These are phyloP conservation scores for Latrodectus hesperus DNA, from an alignment of 2,888 invertebrate genomes.

Conservation along the genomic window DNA sequence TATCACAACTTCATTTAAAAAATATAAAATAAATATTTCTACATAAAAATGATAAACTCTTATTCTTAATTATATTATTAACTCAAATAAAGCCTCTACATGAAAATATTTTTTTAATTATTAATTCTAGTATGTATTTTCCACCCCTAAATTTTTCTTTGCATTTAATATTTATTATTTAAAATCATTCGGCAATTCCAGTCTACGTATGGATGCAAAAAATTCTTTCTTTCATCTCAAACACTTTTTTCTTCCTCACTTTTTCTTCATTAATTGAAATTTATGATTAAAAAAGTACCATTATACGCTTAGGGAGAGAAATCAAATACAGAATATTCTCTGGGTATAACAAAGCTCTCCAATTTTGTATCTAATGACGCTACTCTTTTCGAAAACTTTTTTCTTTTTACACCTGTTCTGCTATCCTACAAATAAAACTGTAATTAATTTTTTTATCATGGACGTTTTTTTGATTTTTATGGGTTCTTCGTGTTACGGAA, in stretches of 20 bases:
- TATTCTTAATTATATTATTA: too few relatives aligned
- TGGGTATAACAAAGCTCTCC: constrained; percentile 42
- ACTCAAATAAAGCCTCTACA: too few relatives aligned
- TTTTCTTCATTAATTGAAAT: not conserved
- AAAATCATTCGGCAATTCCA: too few relatives aligned
- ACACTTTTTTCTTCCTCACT: not conserved
- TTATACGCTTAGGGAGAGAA: constrained; percentile 34
- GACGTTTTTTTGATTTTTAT: constrained; percentile 43
- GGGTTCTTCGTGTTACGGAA: constrained; percentile 45
- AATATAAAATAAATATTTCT: too few relatives aligned
- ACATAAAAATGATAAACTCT: too few relatives aligned
- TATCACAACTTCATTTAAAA: too few relatives aligned
- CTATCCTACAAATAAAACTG: constrained; percentile 52
- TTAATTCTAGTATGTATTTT: too few relatives aligned
- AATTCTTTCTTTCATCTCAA: not conserved
- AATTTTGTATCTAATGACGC: constrained; percentile 46
- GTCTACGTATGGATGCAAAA: too few relatives aligned
- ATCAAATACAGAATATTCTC: constrained; percentile 41
- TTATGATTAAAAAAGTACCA: not conserved
- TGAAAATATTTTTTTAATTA: too few relatives aligned
- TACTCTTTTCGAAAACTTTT: constrained; percentile 40
- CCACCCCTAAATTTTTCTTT: too few relatives aligned
- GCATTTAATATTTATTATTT: too few relatives aligned
- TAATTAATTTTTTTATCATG: constrained; percentile 62
- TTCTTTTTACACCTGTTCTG: constrained; percentile 47